Evolutionary conservation across 2,888 invertebrate species (phyloP).

Genomic region (Lepeophtheirus nordmannii): DNA sequence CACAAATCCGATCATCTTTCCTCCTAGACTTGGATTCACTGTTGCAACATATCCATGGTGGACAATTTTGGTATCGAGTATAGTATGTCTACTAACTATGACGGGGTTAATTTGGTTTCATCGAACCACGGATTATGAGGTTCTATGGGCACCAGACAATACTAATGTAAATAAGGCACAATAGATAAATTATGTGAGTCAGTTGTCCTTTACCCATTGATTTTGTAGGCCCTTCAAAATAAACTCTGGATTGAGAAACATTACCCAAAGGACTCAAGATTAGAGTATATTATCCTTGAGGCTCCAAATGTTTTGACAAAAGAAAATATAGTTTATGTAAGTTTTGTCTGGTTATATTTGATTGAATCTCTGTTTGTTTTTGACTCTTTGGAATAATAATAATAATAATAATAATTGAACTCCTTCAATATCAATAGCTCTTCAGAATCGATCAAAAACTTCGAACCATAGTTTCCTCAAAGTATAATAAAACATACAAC

Average conservation of each 20-base stretch:
- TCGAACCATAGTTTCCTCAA: too few relatives aligned
- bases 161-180: not conserved
- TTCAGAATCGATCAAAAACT: too few relatives aligned
- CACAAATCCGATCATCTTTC: not conserved
- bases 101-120: not conserved
- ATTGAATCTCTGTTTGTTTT: too few relatives aligned
- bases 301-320: slow-evolving; percentile 7
- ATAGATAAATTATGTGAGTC: not conserved
- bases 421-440: too few relatives aligned
- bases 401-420: too few relatives aligned
- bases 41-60: slow-evolving; percentile 2
- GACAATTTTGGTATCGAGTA: not conserved
- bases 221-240: slow-evolving; percentile 11
- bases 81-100: not conserved
- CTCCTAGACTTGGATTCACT: not conserved
- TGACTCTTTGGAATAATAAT: too few relatives aligned
- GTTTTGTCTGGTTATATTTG: not conserved
- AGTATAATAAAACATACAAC: too few relatives aligned
- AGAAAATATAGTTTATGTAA: slow-evolving; percentile 9
- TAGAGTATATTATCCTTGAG: slow-evolving; percentile 2
- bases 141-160: slow-evolving; percentile 2
- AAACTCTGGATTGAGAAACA: slow-evolving; percentile 12
- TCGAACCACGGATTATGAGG: slow-evolving; percentile 3
- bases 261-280: slow-evolving; percentile 11
- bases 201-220: not conserved